Evolutionary conservation across 2,888 invertebrate genomes (phyloP).

Genomic region (Odontocerum albicorne): DNA sequence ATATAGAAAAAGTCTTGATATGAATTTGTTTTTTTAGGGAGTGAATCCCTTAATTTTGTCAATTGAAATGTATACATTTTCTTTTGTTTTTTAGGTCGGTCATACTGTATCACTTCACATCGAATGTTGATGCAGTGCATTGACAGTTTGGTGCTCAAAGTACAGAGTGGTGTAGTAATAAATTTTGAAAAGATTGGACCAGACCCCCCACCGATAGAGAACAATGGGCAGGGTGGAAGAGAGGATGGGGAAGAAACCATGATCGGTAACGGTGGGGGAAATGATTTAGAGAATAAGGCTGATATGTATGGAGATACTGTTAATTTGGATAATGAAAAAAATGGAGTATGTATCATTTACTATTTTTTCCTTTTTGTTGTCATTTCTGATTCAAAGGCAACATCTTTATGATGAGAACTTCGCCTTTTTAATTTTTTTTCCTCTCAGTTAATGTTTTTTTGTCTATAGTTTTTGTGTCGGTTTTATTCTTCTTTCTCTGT

Average conservation of each 20-base stretch:
- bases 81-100: slow-evolving; percentile 66
- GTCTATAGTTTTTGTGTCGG: no score
- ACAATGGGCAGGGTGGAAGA: slow-evolving; percentile 52
- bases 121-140: slow-evolving; percentile 95
- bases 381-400: no score
- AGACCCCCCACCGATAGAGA: slow-evolving; percentile 73
- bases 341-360: slow-evolving; percentile 53
- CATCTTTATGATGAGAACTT: no score
- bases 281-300: slow-evolving; percentile 49
- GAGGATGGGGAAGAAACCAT: slow-evolving; percentile 52
- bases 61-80: no score
- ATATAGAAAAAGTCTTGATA: no score
- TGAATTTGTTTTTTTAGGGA: no score
- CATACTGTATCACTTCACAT: slow-evolving; percentile 93
- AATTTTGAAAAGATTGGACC: slow-evolving; percentile 96
- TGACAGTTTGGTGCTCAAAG: slow-evolving; percentile 95
- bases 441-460: no score
- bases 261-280: slow-evolving; percentile 33
- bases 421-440: neutral
- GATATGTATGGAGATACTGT: slow-evolving; percentile 43
- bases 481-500: no score
- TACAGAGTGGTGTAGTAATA: slow-evolving; percentile 96
- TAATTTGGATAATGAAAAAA: slow-evolving; percentile 49
- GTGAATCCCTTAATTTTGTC: no score
- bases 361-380: neutral